Conservation (phyloP, 2,113 vertebrate species). For the Taurulus bubalis region DNA sequence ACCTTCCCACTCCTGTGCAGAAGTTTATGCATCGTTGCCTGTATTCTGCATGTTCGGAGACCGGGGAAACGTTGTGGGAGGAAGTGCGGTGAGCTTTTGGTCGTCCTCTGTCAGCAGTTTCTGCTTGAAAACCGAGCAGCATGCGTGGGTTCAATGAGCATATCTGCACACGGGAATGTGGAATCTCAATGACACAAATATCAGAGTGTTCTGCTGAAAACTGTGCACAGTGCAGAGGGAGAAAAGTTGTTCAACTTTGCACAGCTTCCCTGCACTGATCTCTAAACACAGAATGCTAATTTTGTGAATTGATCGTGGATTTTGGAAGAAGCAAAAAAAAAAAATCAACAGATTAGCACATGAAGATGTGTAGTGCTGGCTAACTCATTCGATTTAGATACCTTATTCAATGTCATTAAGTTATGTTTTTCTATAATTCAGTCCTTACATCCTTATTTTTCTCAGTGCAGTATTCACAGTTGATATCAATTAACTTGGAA, state of each 20-base stretch:
- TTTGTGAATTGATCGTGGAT: not conserved
- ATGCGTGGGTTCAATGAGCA: constrained; percentile 67
- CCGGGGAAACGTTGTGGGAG: constrained; percentile 53
- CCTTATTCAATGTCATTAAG: not conserved
- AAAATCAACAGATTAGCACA: not conserved
- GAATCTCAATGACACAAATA: constrained; percentile 63
- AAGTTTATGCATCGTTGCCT: constrained; percentile 41
- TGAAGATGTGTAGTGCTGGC: not conserved
- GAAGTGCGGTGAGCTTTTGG: constrained; percentile 55
- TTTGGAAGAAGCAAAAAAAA: not conserved
- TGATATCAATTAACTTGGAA: not conserved
- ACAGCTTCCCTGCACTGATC: not conserved
- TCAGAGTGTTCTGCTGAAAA: constrained; percentile 51
- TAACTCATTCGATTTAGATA: not conserved
- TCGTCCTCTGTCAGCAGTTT: constrained; percentile 68
- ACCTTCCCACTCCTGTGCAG: constrained; percentile 23
- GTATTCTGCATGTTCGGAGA: constrained; percentile 27
- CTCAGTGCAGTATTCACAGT: too few relatives aligned
- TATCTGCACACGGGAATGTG: constrained; percentile 48
- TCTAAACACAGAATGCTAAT: not conserved
- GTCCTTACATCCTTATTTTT: not conserved
- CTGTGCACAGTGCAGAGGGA: not conserved
- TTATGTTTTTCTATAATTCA: not conserved
- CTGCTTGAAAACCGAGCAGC: constrained; percentile 48
- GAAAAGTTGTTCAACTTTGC: constrained; percentile 27